These are phyloP conservation scores for Drosophila meridiana DNA, from an alignment of 2,888 invertebrate species.

Conservation along the genomic window DNA sequence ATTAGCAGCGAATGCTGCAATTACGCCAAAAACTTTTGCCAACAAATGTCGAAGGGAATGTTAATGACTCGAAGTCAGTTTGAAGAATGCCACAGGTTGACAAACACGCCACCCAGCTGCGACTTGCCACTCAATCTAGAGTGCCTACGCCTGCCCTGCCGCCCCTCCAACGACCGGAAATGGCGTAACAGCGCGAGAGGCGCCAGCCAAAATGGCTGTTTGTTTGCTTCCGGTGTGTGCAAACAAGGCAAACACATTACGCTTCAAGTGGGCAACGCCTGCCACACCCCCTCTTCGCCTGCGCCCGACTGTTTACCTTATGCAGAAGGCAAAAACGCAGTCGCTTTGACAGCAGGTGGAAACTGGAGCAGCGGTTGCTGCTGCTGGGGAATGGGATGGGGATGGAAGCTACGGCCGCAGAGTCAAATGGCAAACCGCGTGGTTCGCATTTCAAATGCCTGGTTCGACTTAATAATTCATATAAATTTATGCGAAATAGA, in stretches of 20 bases:
- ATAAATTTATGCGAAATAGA: constrained; percentile 75
- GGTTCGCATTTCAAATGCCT: constrained; percentile 53
- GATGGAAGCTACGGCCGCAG: constrained; percentile 5
- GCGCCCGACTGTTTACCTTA: constrained; percentile 39
- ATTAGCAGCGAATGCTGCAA: constrained; percentile 73
- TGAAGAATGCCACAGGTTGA: constrained; percentile 60
- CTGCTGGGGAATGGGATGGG: neutral
- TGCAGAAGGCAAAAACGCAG: constrained; percentile 50
- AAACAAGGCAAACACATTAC: constrained; percentile 72
- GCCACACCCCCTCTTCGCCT: neutral
- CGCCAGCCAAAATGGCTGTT: constrained; percentile 71
- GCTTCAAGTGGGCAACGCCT: constrained; percentile 54
- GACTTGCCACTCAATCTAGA: constrained; percentile 44
- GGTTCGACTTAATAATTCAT: constrained; percentile 74
- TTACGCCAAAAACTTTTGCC: constrained; percentile 70
- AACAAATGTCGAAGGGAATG: constrained; percentile 63
- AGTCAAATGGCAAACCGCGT: constrained; percentile 58
- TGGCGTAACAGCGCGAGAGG: constrained; percentile 43
- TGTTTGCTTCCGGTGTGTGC: constrained; percentile 72
- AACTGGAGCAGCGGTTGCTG: neutral
- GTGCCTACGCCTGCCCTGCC: neutral
- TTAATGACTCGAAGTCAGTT: constrained; percentile 71
- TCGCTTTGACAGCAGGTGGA: constrained; percentile 30
- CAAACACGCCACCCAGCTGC: constrained; percentile 42
- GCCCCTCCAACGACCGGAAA: constrained; percentile 51